Percentiles rank a stretch among this genome's conserved stretches.
These are phyloP conservation scores for Bubo scandiacus DNA, from an alignment of 2,113 vertebrate genomes.

Conservation along the genomic window DNA sequence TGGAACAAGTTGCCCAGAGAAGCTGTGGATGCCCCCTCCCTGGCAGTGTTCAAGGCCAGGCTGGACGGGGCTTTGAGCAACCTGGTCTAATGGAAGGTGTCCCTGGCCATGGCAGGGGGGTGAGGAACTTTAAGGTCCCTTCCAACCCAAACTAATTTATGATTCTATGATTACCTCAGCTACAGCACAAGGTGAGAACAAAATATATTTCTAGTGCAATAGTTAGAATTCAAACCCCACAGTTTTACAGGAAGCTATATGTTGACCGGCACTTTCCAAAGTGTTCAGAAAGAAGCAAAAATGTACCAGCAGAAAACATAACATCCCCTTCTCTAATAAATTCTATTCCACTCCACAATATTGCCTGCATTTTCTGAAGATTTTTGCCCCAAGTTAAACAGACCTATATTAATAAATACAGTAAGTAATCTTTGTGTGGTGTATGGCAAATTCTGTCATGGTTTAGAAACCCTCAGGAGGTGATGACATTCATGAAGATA, in stretches of 20 bases:
- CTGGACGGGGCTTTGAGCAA: no score
- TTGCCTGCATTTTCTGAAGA: neutral
- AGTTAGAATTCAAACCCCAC: neutral
- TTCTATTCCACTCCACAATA: neutral
- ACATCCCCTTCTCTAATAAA: neutral
- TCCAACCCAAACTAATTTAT: no score
- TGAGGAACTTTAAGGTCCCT: no score
- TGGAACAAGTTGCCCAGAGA: no score
- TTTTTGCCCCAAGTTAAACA: neutral
- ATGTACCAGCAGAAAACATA: neutral
- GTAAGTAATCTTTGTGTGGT: neutral
- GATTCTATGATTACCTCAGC: neutral
- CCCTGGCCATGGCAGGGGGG: no score
- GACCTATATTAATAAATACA: neutral
- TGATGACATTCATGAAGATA: slow-evolving; percentile 15
- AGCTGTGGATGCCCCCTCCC: no score
- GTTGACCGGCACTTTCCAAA: neutral
- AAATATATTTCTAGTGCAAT: neutral
- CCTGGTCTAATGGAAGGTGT: no score
- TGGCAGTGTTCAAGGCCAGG: no score
- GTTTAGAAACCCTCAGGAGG: slow-evolving; percentile 16
- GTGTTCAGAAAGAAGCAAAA: neutral
- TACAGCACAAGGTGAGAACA: neutral
- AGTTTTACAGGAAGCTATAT: neutral
- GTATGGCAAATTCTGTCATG: neutral